phyloP scores from a whole-genome alignment of 2,113 vertebrate genomes.

The Leptobrachium leishanense region DNA sequence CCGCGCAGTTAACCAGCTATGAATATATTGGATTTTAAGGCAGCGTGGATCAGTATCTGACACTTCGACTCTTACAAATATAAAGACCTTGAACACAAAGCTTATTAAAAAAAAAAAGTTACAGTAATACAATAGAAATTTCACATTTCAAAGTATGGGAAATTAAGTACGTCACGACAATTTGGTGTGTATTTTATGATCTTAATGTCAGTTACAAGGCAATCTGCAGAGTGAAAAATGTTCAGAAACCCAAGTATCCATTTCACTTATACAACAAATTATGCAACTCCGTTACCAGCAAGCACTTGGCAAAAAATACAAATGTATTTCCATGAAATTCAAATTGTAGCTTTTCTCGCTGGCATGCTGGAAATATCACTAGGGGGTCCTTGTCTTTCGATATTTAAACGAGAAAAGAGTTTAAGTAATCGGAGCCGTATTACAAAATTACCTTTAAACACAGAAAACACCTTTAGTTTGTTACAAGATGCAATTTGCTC shows the following conservation, averaged over 20 bases:
- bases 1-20: too few relatives aligned
- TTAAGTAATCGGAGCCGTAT: slow-evolving; percentile 93
- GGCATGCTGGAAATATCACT: slow-evolving; percentile 89
- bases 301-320: slow-evolving; percentile 88
- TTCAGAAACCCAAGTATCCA: slow-evolving; percentile 76
- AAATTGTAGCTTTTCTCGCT: slow-evolving; percentile 87
- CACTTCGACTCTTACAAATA: background rate
- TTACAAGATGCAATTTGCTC: slow-evolving; percentile 83
- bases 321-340: slow-evolving; percentile 91
- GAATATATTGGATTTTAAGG: too few relatives aligned
- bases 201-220: slow-evolving; percentile 81
- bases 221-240: slow-evolving; percentile 80
- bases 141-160: slow-evolving; percentile 62
- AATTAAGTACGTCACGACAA: slow-evolving; percentile 79
- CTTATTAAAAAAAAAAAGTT: slow-evolving; percentile 18
- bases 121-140: slow-evolving; percentile 57
- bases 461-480: slow-evolving; percentile 86
- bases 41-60: too few relatives aligned
- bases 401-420: slow-evolving; percentile 95
- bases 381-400: slow-evolving; percentile 88
- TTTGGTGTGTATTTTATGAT: slow-evolving; percentile 70
- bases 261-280: slow-evolving; percentile 81
- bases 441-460: slow-evolving; percentile 88
- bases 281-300: slow-evolving; percentile 77
- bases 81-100: background rate